Percentiles rank a stretch among this genome's conserved stretches.
Conservation (phyloP, 1,140 invertebrate species). For the Prorops nasuta region DNA sequence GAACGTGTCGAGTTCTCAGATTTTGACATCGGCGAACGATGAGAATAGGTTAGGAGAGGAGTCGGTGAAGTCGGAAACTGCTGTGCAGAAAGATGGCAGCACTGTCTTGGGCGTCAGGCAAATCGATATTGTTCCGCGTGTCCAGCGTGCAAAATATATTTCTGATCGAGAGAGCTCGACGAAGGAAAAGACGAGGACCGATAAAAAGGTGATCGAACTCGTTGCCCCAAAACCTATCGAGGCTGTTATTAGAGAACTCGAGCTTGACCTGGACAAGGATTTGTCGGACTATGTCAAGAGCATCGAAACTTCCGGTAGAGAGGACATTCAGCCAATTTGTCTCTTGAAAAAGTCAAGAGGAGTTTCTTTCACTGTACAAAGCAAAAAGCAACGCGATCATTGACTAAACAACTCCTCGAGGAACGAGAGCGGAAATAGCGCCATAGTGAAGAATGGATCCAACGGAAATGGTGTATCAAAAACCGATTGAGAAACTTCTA, state of each 20-base stretch:
- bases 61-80: background rate
- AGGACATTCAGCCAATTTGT: conserved; percentile 1
- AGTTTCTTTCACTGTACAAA: no score
- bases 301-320: background rate
- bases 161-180: conserved; percentile 3
- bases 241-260: conserved; percentile 14
- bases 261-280: conserved; percentile 14
- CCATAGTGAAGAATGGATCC: no score
- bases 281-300: conserved; percentile 18
- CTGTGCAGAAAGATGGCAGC: no score
- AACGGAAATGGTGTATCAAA: no score
- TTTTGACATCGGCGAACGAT: no score
- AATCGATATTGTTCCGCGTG: conserved; percentile 9
- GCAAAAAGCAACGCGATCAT: no score
- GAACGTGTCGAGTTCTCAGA: conserved; percentile 12
- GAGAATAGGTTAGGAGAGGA: no score
- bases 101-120: conserved; percentile 11
- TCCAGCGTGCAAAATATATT: background rate
- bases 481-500: no score
- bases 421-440: no score
- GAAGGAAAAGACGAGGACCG: background rate
- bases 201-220: conserved; percentile 9
- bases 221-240: conserved; percentile 8
- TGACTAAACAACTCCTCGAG: no score
- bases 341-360: conserved; percentile 1